Evolutionary conservation across 1,140 invertebrate genomes (phyloP).

Genomic region (Drosophila gunungcola): DNA sequence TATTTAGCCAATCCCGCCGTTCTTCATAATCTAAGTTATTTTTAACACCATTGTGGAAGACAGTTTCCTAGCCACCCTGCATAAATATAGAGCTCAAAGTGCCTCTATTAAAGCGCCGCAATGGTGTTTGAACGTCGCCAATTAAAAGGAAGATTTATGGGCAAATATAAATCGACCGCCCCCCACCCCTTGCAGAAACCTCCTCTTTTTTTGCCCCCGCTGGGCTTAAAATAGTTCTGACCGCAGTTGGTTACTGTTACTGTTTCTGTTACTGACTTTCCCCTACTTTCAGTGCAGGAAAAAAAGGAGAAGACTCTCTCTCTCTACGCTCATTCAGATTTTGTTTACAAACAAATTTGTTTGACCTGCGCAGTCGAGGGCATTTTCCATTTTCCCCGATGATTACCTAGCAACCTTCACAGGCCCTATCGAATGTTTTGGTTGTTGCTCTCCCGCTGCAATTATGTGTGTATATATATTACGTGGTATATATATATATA

Average conservation of each 20-base stretch:
- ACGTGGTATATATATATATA: neutral
- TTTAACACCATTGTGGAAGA: constrained; percentile 5
- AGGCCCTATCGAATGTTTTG: constrained; percentile 42
- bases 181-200: constrained; percentile 15
- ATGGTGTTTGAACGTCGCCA: constrained; percentile 33
- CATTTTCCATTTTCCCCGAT: constrained; percentile 9
- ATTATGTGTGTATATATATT: constrained; percentile 31
- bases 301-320: constrained; percentile 6
- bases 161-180: constrained; percentile 22
- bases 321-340: constrained; percentile 35
- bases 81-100: constrained; percentile 26
- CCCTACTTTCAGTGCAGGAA: constrained; percentile 38
- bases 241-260: constrained; percentile 50
- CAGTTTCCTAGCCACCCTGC: neutral
- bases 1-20: neutral
- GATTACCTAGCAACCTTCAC: constrained; percentile 46
- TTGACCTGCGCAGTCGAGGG: constrained; percentile 72
- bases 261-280: constrained; percentile 49
- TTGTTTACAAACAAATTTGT: constrained; percentile 80
- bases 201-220: neutral
- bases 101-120: constrained; percentile 15
- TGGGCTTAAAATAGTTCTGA: constrained; percentile 36
- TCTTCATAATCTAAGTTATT: constrained; percentile 16
- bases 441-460: constrained; percentile 53
- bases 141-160: constrained; percentile 41